Evolutionary conservation across 2,113 vertebrate genomes (phyloP).

Genomic region (Peucedramus taeniatus): DNA sequence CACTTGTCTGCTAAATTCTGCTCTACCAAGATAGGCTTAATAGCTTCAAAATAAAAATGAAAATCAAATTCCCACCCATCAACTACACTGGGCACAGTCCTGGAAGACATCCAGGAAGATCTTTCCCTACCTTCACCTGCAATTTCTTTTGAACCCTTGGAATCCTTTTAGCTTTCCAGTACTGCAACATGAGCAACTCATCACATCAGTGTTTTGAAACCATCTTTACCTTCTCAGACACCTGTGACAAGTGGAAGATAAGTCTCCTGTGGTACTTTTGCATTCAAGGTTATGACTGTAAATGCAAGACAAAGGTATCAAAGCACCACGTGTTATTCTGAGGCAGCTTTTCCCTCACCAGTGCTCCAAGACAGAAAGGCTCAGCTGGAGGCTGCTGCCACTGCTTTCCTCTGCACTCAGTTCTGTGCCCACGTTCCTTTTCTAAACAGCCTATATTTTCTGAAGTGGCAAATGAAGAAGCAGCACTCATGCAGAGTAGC

Average conservation of each 20-base stretch:
- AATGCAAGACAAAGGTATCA: not conserved
- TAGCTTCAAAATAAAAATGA: not conserved
- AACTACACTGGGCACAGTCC: not conserved
- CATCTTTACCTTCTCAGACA: not conserved
- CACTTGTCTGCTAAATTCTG: not conserved
- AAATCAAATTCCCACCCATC: not conserved
- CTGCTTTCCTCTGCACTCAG: fast-evolving
- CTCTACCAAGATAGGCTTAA: not conserved
- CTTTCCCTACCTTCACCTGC: not conserved
- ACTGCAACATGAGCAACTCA: not conserved
- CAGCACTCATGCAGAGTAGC: not conserved
- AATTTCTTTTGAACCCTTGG: not conserved
- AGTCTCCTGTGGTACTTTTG: not conserved
- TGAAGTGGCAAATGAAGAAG: not conserved
- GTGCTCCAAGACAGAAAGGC: not conserved
- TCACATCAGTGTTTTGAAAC: not conserved
- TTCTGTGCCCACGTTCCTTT: not conserved
- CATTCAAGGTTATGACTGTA: not conserved
- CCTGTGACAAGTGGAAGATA: not conserved
- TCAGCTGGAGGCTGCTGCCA: not conserved
- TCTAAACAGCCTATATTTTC: not conserved
- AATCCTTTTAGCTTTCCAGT: not conserved
- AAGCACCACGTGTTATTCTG: not conserved
- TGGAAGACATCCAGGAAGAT: not conserved
- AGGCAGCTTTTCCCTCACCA: not conserved